These are phyloP conservation scores for Anisognathus igniventris DNA, from an alignment of 2,797 vertebrate species.

Conservation along the genomic window DNA sequence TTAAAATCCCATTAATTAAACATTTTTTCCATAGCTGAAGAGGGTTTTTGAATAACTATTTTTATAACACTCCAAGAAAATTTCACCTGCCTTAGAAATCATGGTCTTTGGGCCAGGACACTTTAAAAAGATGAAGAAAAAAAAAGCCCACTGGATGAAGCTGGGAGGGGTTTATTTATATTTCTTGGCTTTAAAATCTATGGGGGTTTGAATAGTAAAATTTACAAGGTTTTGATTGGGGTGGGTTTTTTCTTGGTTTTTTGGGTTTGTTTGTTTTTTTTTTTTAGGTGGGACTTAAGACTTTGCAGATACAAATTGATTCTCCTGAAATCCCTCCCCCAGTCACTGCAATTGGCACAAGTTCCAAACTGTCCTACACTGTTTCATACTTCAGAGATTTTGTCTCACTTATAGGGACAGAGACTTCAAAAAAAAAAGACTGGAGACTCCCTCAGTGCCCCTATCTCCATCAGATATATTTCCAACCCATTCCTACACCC, in stretches of 20 bases:
- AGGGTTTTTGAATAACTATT: not conserved
- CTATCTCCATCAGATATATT: not conserved
- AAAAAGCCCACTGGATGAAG: not conserved
- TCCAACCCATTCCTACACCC: not conserved
- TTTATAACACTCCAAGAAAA: not conserved
- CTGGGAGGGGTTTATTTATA: not conserved
- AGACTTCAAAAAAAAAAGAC: not conserved
- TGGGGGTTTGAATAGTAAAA: not conserved
- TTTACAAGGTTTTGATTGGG: not conserved
- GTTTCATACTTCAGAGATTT: not conserved
- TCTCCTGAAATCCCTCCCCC: not conserved
- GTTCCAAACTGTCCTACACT: not conserved
- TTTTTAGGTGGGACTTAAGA: accelerated
- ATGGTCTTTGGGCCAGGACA: not conserved
- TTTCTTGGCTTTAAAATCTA: not conserved
- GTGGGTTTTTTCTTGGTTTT: no score
- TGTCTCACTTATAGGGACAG: not conserved
- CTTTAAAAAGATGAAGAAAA: not conserved
- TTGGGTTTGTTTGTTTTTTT: not conserved
- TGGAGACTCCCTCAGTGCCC: not conserved
- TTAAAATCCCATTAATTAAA: not conserved
- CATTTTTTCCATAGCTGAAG: not conserved
- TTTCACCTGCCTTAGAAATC: not conserved
- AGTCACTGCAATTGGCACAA: not conserved
- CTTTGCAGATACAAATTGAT: not conserved